Percentiles rank a stretch among this genome's conserved stretches.
phyloP scores from a whole-genome alignment of 2,888 invertebrate genomes.

The Brenthis daphne region DNA sequence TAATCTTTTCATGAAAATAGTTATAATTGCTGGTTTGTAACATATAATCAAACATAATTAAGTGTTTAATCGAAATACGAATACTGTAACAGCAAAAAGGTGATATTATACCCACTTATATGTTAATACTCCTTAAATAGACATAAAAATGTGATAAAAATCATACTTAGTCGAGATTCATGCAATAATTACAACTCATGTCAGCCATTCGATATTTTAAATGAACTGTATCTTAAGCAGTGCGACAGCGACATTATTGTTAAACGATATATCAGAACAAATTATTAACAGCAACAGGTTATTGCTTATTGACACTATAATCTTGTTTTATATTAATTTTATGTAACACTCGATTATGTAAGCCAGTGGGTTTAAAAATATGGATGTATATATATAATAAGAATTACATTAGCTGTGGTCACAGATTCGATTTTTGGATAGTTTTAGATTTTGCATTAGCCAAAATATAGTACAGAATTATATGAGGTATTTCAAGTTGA shows the following conservation, averaged over 20 bases:
- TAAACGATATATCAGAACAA: constrained; percentile 30
- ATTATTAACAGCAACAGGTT: constrained; percentile 35
- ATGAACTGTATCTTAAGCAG: constrained; percentile 30
- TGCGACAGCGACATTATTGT: constrained; percentile 27
- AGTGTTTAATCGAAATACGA: constrained; percentile 13
- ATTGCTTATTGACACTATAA: constrained; percentile 31
- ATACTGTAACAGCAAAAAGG: constrained; percentile 4
- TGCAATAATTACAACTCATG: constrained; percentile 19
- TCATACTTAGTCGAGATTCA: background rate
- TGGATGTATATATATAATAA: background rate
- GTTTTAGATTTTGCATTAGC: too few relatives aligned
- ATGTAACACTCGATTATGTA: constrained; percentile 25
- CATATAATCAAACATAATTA: constrained; percentile 10
- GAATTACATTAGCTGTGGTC: background rate
- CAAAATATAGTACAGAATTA: too few relatives aligned
- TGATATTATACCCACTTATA: background rate
- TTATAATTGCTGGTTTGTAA: constrained; percentile 8
- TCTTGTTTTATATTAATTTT: constrained; percentile 26
- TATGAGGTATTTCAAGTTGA: too few relatives aligned
- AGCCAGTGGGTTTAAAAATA: constrained; percentile 19
- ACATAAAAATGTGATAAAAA: constrained; percentile 7
- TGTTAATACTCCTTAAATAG: constrained; percentile 16
- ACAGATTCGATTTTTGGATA: too few relatives aligned
- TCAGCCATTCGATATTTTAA: constrained; percentile 23
- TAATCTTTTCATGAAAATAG: constrained; percentile 14